Evolutionary conservation across 2,113 vertebrate genomes (phyloP).

Genomic region (Ptychochromis oligacanthus): DNA sequence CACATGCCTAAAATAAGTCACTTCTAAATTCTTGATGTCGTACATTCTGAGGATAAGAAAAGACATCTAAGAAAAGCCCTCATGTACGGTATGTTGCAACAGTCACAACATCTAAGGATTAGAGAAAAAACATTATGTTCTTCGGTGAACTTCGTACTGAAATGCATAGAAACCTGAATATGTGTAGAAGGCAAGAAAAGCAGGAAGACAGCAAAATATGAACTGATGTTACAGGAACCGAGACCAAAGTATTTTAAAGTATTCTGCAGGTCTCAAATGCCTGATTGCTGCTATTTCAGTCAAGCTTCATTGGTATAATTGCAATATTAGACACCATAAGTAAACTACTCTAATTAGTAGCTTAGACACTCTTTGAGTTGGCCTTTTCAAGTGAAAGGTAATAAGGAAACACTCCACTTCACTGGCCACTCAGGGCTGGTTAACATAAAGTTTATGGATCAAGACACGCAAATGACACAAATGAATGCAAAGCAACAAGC

Average conservation of each 20-base stretch:
- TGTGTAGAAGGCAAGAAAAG: neutral
- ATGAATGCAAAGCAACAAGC: neutral
- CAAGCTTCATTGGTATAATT: neutral
- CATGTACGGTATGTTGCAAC: slow-evolving; percentile 13
- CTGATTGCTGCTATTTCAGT: neutral
- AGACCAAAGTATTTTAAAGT: neutral
- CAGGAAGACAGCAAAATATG: neutral
- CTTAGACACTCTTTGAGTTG: neutral
- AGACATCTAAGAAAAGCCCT: slow-evolving; percentile 12
- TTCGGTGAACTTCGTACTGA: neutral
- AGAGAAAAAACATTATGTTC: neutral
- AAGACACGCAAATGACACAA: neutral
- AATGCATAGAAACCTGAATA: neutral
- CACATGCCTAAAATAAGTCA: neutral
- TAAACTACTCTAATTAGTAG: neutral
- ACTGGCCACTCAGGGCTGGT: neutral
- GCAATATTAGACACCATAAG: neutral
- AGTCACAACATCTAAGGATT: neutral
- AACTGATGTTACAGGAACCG: neutral
- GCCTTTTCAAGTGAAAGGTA: neutral
- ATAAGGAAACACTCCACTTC: neutral
- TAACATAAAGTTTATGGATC: neutral
- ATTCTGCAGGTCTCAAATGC: neutral
- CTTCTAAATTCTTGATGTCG: neutral
- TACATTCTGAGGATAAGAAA: neutral